Conservation (phyloP, 2,888 invertebrate species). For the Phyllotreta cruciferae region DNA sequence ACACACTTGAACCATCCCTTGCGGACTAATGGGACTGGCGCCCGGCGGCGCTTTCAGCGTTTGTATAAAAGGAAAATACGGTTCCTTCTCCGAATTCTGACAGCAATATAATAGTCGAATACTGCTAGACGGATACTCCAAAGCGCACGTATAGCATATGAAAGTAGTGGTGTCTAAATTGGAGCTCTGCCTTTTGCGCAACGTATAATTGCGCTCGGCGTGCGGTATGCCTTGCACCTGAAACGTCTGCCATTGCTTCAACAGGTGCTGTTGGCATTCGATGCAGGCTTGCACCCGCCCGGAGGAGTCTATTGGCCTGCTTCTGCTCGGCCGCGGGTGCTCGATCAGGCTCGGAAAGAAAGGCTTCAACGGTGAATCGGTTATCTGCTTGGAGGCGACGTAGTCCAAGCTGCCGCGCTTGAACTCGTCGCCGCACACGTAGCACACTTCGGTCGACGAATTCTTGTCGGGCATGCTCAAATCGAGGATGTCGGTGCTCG, state of each 20-base stretch:
- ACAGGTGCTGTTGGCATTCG: conserved; percentile 83
- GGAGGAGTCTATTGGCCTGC: conserved; percentile 84
- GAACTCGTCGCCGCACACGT: conserved; percentile 89
- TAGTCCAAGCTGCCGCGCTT: conserved; percentile 81
- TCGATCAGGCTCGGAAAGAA: conserved; percentile 65
- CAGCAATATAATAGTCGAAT: conserved; percentile 84
- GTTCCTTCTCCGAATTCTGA: conserved; percentile 83
- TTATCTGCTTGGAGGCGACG: conserved; percentile 66
- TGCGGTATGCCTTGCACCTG: conserved; percentile 72
- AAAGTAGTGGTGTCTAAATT: conserved; percentile 73
- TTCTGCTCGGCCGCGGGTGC: conserved; percentile 85
- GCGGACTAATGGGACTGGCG: conserved; percentile 87
- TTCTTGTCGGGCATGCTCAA: conserved; percentile 93
- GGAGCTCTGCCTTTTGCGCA: conserved; percentile 77
- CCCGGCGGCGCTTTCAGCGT: conserved; percentile 81
- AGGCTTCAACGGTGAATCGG: conserved; percentile 58
- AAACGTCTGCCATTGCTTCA: conserved; percentile 86
- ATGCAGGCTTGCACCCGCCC: conserved; percentile 79
- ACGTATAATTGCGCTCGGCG: conserved; percentile 79
- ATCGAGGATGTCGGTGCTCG: conserved; percentile 86
- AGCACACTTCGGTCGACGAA: conserved; percentile 87
- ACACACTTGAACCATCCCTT: conserved; percentile 90
- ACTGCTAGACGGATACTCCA: conserved; percentile 80
- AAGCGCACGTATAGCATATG: conserved; percentile 89
- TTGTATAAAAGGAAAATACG: conserved; percentile 89